These are phyloP conservation scores for Eurystomus glaucurus DNA, from an alignment of 2,797 vertebrate species.

Conservation along the genomic window DNA sequence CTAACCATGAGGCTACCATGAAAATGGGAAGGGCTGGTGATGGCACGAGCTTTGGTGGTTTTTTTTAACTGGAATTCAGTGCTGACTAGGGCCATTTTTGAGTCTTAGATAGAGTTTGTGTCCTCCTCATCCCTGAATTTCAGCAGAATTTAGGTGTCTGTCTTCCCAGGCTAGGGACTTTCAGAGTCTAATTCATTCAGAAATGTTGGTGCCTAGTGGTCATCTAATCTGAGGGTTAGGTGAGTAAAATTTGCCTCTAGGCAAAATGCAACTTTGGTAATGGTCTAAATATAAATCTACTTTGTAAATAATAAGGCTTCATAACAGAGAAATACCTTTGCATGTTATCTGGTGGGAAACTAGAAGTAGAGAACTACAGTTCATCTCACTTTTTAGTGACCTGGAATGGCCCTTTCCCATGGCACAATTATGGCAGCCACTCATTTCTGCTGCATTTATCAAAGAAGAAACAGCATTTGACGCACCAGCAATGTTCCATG, in stretches of 20 bases:
- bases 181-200: not conserved
- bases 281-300: not conserved
- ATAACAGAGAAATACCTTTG: not conserved
- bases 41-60: not conserved
- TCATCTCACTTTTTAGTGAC: not conserved
- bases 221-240: not conserved
- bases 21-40: not conserved
- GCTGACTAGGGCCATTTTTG: fast-evolving
- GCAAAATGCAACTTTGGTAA: not conserved
- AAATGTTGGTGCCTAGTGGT: not conserved
- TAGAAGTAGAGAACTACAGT: not conserved
- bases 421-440: not conserved
- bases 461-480: not conserved
- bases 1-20: not conserved
- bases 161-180: not conserved
- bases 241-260: not conserved
- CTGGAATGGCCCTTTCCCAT: not conserved
- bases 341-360: not conserved
- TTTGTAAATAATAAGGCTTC: not conserved
- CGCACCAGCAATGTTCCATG: not conserved
- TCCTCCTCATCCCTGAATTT: not conserved
- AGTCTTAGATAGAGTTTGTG: not conserved
- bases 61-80: not conserved
- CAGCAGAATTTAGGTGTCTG: not conserved
- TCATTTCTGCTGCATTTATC: not conserved